Base-by-base conservation (phyloP, 1,140 invertebrate species). In the Zaprionus lachaisei region DNA sequence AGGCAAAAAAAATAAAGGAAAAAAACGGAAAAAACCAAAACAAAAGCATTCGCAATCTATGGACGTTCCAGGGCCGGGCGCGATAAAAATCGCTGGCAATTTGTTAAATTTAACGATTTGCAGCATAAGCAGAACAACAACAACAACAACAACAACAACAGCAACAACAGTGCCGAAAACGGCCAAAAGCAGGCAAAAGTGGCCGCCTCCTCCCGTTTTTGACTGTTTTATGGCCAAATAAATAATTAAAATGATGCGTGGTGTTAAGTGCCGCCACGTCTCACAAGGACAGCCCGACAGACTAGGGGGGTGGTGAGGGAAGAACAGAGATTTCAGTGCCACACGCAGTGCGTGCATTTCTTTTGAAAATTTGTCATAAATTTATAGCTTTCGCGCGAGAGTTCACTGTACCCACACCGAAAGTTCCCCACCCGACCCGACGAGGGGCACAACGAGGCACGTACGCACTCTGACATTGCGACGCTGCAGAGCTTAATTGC, bases 201-300 rank as follows among this genome's bases (percentile, higher is more conserved):
- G 47, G 57, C 58, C 77, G 63, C 54, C 77, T 72, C 58, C 68
- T 72, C 63, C 68, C 41, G 69, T 70, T 90, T 90, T 85, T 74
- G 85, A 80, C 77, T 84, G 72, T 82, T 90, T 90, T 90, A 90
- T 90, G 85, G 28, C 73, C 82, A 90, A 91, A 90, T 90, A 90
- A 90, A 90, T 90, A 90, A 90, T 90, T 90, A 90, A 90, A 90
- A 90, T 90, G 85, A 90, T 90, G 85, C 86, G 85, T 90, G 85
- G 85, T 90, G 85, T 90, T 89, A 89, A 89, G 70, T 90, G 79
- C 84, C 72, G 79, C 84, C 84, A 87, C 84, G 84, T 87, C 75
- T 49, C 34, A 17, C 31, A 55, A 72, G 69, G 79, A 47, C 49
- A 24, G 34, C 49, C 26, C 24, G 38, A 49, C 44, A 14, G 47